Percentiles rank a stretch among this genome's conserved stretches.
Evolutionary conservation across 2,113 vertebrate species (phyloP).

Genomic region (Syngnathus scovelli): DNA sequence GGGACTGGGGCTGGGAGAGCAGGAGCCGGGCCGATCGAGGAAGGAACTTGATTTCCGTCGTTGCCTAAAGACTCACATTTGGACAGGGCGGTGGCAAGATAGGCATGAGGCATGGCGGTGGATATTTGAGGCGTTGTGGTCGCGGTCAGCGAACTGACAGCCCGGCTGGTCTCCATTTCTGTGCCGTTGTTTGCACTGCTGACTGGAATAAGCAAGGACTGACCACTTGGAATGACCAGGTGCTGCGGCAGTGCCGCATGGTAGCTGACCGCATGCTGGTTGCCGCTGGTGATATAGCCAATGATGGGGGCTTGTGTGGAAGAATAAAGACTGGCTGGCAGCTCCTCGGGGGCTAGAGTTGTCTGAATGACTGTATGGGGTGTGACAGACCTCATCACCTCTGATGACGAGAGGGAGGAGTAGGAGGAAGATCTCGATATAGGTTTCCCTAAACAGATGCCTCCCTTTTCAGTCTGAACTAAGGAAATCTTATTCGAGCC

Average conservation of each 20-base stretch:
- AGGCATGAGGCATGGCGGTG: slow-evolving; percentile 89
- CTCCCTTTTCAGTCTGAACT: slow-evolving; percentile 80
- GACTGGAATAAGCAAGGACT: slow-evolving; percentile 91
- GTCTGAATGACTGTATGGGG: slow-evolving; percentile 91
- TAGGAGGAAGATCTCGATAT: slow-evolving; percentile 72
- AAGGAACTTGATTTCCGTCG: slow-evolving; percentile 44
- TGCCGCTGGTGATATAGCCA: slow-evolving; percentile 81
- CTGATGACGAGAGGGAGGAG: slow-evolving; percentile 72
- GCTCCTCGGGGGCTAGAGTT: slow-evolving; percentile 79
- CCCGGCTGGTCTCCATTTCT: slow-evolving; percentile 76
- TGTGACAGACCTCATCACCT: slow-evolving; percentile 77
- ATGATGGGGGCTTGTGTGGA: slow-evolving; percentile 89
- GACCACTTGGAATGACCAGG: slow-evolving; percentile 88
- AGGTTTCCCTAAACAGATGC: slow-evolving; percentile 83
- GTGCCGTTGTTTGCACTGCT: slow-evolving; percentile 59
- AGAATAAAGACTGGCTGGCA: slow-evolving; percentile 84
- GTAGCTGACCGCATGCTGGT: slow-evolving; percentile 79
- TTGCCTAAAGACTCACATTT: slow-evolving; percentile 79
- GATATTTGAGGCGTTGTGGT: slow-evolving; percentile 77
- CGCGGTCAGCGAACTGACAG: slow-evolving; percentile 78
- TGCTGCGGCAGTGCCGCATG: slow-evolving; percentile 87
- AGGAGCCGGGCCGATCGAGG: slow-evolving; percentile 55
- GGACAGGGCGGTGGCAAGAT: slow-evolving; percentile 84
- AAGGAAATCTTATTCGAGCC: slow-evolving; percentile 75
- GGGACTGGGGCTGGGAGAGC: slow-evolving; percentile 68